Conservation (phyloP, 2,888 invertebrate genomes). For the Agriopis marginaria region DNA sequence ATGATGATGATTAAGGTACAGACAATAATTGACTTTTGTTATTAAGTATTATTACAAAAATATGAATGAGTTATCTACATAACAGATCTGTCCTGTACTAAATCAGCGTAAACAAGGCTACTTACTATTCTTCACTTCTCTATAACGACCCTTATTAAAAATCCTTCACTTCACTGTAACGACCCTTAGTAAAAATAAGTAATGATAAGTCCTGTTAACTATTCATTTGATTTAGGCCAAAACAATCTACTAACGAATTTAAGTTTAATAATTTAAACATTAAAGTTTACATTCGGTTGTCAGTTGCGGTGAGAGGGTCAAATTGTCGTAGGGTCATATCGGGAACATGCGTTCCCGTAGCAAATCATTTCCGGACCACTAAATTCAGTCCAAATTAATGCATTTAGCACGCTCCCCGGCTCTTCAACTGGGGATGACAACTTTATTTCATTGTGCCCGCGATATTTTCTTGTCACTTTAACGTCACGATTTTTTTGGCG, state of each 20-base stretch:
- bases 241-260: slow-evolving; percentile 43
- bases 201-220: slow-evolving; percentile 69
- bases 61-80: too few species aligned
- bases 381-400: slow-evolving; percentile 86
- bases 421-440: slow-evolving; percentile 83
- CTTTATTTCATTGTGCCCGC: slow-evolving; percentile 83
- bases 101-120: slow-evolving; percentile 44
- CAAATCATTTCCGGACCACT: slow-evolving; percentile 87
- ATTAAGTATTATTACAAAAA: too few species aligned
- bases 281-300: slow-evolving; percentile 67
- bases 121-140: slow-evolving; percentile 51
- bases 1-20: too few species aligned
- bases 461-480: slow-evolving; percentile 84
- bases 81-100: neutral
- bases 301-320: slow-evolving; percentile 71
- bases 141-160: slow-evolving; percentile 61
- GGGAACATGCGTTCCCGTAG: slow-evolving; percentile 83
- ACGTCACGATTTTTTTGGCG: slow-evolving; percentile 55
- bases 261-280: slow-evolving; percentile 45
- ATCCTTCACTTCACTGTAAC: slow-evolving; percentile 62
- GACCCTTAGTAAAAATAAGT: slow-evolving; percentile 72
- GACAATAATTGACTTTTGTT: too few species aligned
- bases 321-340: slow-evolving; percentile 79
- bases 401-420: slow-evolving; percentile 84
- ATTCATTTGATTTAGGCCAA: slow-evolving; percentile 59